Base-by-base conservation (phyloP, 2,888 invertebrate species). In the Catocala sponsa region DNA sequence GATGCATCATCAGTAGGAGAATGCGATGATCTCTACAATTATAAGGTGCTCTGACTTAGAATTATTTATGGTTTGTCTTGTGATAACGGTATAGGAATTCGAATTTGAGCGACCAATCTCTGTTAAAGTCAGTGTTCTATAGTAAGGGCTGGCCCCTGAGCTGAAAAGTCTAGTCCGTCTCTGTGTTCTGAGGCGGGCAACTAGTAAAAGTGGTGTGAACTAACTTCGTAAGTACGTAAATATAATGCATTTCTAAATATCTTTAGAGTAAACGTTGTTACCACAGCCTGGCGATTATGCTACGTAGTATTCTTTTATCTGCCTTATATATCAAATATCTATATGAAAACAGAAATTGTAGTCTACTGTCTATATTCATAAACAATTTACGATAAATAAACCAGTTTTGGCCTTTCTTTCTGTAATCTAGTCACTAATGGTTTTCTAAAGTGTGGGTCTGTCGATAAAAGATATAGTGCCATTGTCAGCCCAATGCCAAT, bases 31-130 rank as follows among this genome's bases (percentile, higher is more conserved):
- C 93, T 94, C 94, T 94, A 94, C 94, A 93, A 94, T 94, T 94
- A 91, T 93, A 93, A 94, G 94, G 94, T 95, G 94, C 95, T 95
- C 94, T 92, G 90, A 91, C 85, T 89, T 94, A 93, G 91, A 88
- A 89, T 90, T 90, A 92, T 90, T 90, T 87, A 86, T 87, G 90
- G 88, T 87, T 88, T 86, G 87, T 90, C 90, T 90, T 91, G 92
- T 92, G 93, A 92, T 92, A 91, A 86, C 85, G 87, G 82, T 81
- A 79, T 89, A 90, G 85, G 85, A 85, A 87, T 86, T 87, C 83
- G 85, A 88, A 87, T 87, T 85, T 81, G 90, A 89, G 86, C 89
- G 92, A 92, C 93, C 92, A 91, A 92, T 91, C 80, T 89, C 84
- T 88, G 84, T 87, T 86, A 86, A 83, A 84, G 82, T 89, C 88